Conservation (phyloP, 2,888 invertebrate genomes). For the Sminthurinus aureus region DNA sequence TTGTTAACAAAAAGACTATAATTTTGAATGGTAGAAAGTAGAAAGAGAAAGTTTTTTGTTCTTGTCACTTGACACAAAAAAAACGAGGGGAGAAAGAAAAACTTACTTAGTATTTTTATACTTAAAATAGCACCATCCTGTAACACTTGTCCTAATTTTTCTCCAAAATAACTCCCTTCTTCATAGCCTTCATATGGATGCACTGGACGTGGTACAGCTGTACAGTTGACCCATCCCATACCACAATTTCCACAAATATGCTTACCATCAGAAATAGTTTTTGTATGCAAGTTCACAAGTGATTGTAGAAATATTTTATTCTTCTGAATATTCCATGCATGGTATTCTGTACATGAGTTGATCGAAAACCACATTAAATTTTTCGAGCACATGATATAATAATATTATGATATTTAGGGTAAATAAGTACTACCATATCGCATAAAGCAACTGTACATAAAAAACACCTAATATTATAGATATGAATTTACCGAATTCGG, state of each 20-base stretch:
- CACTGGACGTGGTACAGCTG: background rate
- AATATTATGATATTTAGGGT: background rate
- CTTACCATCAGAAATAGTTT: background rate
- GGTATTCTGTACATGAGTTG: background rate
- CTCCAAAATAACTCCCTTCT: background rate
- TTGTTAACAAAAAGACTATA: too few species aligned
- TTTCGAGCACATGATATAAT: background rate
- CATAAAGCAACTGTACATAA: background rate
- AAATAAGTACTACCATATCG: background rate
- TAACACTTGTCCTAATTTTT: background rate
- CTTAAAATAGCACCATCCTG: background rate
- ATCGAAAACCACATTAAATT: background rate
- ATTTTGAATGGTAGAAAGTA: background rate
- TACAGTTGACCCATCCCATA: background rate
- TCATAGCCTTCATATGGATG: background rate
- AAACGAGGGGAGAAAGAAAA: background rate
- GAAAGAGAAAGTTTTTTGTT: background rate
- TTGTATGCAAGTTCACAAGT: background rate
- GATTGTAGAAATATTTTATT: background rate
- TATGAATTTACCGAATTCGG: slow-evolving; percentile 5
- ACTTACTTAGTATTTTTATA: background rate
- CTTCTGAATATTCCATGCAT: background rate
- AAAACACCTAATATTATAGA: background rate
- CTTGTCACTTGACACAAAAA: background rate
- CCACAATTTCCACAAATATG: background rate